Evolutionary conservation across 2,797 vertebrate species (phyloP).

Genomic region (Myotis pilosus): DNA sequence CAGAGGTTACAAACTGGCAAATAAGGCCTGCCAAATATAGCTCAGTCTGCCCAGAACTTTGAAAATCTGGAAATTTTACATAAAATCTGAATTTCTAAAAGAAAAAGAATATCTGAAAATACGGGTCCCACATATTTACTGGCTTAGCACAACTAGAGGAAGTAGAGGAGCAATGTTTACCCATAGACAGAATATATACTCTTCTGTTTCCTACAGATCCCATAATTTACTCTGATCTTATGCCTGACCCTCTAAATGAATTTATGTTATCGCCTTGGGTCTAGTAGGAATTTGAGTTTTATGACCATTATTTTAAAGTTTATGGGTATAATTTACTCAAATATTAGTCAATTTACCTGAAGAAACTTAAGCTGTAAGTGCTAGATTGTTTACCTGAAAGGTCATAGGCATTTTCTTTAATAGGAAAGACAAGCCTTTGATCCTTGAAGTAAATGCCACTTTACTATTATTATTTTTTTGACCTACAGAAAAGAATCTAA

Average conservation of each 20-base stretch:
- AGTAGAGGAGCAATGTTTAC: background rate
- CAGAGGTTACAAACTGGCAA: background rate
- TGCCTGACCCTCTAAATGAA: background rate
- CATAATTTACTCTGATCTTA: background rate
- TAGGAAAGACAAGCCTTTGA: background rate
- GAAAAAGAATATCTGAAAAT: background rate
- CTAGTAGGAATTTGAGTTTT: slow-evolving; percentile 1
- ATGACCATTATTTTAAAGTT: background rate
- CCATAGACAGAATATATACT: background rate
- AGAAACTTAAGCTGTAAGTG: background rate
- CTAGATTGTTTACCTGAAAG: background rate
- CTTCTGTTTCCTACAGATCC: background rate
- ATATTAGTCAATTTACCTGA: background rate
- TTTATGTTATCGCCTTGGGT: background rate
- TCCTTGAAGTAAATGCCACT: background rate
- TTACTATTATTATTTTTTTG: background rate
- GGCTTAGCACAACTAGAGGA: background rate
- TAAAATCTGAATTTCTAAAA: background rate
- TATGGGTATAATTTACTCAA: background rate
- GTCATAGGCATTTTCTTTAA: background rate
- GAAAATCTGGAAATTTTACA: background rate
- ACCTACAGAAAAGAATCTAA: background rate
- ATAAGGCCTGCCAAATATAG: background rate
- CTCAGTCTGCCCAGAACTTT: background rate
- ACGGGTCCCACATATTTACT: background rate